Evolutionary conservation across 92 coral and sea anemone genomes (phyloP).

Genomic region (Muricea muricata): DNA sequence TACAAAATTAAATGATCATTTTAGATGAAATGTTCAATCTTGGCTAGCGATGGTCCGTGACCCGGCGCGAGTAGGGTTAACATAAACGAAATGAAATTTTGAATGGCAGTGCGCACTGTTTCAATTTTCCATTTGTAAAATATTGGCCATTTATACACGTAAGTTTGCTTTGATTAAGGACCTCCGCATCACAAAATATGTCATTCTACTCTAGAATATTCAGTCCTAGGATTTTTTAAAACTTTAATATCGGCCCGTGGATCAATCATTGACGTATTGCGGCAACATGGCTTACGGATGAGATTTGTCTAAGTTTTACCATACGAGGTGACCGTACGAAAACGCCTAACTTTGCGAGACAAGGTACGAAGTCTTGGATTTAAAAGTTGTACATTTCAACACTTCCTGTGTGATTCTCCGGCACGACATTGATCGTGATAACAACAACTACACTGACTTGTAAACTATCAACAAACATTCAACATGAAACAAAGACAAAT

Average conservation of each 20-base stretch:
- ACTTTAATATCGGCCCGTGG: neutral
- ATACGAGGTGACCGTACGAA: neutral
- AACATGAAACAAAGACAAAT: slow-evolving; percentile 15
- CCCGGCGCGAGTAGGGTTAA: neutral
- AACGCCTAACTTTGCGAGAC: neutral
- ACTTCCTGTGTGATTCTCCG: slow-evolving; percentile 34
- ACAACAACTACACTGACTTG: slow-evolving; percentile 1
- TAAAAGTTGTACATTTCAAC: slow-evolving; percentile 29
- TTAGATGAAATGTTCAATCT: neutral
- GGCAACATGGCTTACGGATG: neutral
- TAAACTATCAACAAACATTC: slow-evolving; percentile 26
- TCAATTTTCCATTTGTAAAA: neutral
- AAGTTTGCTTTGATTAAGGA: neutral
- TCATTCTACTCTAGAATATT: slow-evolving; percentile 8
- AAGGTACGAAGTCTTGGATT: neutral
- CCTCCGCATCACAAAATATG: neutral
- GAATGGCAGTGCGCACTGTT: neutral
- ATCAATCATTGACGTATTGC: neutral
- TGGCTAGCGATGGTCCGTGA: slow-evolving; percentile 10
- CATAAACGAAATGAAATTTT: neutral
- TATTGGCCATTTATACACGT: neutral
- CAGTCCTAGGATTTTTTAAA: neutral
- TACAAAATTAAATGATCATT: slow-evolving; percentile 34
- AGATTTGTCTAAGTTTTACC: neutral
- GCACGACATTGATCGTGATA: slow-evolving; percentile 24